Conservation (phyloP, 2,888 invertebrate species). For the Drosophila affinis region DNA sequence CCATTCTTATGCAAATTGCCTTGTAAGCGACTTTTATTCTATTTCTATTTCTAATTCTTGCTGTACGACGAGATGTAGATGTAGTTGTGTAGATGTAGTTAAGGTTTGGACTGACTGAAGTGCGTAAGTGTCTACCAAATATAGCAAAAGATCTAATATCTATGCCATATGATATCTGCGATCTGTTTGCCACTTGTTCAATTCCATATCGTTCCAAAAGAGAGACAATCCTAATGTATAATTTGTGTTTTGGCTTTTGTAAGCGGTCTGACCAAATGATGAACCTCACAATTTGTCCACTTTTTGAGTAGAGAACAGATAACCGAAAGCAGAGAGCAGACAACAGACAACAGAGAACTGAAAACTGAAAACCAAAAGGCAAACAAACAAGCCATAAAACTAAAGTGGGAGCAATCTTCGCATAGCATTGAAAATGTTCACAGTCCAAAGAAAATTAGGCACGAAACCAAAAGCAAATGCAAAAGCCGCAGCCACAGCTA, state of each 20-base stretch:
- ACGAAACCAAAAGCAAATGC: slow-evolving; percentile 47
- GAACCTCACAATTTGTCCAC: slow-evolving; percentile 22
- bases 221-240: too few relatives aligned
- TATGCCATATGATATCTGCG: background rate
- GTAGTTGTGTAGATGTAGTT: too few relatives aligned
- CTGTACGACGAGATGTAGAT: background rate
- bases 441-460: slow-evolving; percentile 63
- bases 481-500: slow-evolving; percentile 34
- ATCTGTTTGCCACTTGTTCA: background rate
- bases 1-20: slow-evolving; percentile 55
- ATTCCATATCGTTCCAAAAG: background rate
- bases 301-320: background rate
- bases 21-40: slow-evolving; percentile 28
- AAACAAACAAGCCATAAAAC: slow-evolving; percentile 14
- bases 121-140: too few relatives aligned
- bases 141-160: too few relatives aligned
- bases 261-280: slow-evolving; percentile 27
- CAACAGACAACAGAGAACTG: background rate
- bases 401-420: slow-evolving; percentile 34
- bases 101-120: too few relatives aligned
- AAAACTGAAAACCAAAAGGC: background rate
- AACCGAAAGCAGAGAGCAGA: background rate
- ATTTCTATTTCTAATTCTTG: slow-evolving; percentile 9
- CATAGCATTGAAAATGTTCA: slow-evolving; percentile 44
- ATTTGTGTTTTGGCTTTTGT: background rate